Evolutionary conservation across 2,113 vertebrate genomes (phyloP).

Genomic region (Sylvilagus bachmani): DNA sequence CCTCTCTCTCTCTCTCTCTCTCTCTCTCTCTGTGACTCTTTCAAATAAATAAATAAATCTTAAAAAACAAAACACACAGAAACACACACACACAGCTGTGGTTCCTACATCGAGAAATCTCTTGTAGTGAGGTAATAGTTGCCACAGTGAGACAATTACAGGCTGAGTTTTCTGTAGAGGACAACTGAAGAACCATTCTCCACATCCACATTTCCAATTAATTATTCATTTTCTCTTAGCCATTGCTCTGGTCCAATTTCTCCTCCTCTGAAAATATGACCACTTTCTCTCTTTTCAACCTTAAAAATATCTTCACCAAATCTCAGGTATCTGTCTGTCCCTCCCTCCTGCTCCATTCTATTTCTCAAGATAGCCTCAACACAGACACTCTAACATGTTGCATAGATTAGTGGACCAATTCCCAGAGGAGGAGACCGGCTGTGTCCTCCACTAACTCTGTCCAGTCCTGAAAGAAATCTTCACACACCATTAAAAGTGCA

Average conservation of each 20-base stretch:
- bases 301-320: slow-evolving; percentile 20
- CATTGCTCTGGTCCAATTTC: neutral
- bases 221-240: neutral
- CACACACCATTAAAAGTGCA: neutral
- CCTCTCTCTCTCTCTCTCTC: no score
- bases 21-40: no score
- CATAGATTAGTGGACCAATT: neutral
- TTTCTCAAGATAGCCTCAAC: neutral
- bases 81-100: neutral
- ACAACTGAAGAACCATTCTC: neutral
- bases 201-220: neutral
- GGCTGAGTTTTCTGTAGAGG: neutral
- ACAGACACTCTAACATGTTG: neutral
- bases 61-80: no score
- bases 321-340: neutral
- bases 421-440: neutral
- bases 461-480: neutral
- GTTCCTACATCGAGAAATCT: neutral
- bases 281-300: neutral
- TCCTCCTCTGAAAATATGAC: neutral
- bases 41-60: no score
- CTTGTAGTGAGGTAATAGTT: neutral
- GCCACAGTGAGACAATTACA: neutral
- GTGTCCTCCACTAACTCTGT: neutral
- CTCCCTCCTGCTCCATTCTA: neutral